These are phyloP conservation scores for Hoplias malabaricus DNA, from an alignment of 2,113 vertebrate species.

Conservation along the genomic window DNA sequence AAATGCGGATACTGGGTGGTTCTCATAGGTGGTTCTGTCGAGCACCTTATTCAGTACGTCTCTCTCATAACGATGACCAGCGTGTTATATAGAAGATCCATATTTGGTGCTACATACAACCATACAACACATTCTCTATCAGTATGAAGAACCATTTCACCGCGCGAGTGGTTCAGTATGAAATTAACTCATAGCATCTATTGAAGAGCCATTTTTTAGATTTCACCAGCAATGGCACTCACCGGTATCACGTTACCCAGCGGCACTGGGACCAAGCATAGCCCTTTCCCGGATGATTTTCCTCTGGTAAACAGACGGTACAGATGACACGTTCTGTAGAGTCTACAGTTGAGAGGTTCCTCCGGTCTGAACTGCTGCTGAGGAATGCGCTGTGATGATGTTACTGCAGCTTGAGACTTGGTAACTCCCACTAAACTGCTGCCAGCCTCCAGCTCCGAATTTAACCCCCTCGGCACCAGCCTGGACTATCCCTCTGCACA, in stretches of 20 bases:
- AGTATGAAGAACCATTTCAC: too few relatives aligned
- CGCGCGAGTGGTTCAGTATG: too few relatives aligned
- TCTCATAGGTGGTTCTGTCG: too few relatives aligned
- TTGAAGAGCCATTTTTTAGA: too few relatives aligned
- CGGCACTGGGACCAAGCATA: constrained; percentile 32
- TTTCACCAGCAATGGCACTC: constrained; percentile 36
- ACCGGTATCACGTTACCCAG: constrained; percentile 41
- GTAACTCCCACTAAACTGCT: constrained; percentile 74
- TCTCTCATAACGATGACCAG: too few relatives aligned
- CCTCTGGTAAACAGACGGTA: constrained; percentile 2
- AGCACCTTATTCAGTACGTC: too few relatives aligned
- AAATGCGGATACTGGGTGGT: too few relatives aligned
- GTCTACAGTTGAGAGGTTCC: constrained; percentile 26
- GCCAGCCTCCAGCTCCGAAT: constrained; percentile 54
- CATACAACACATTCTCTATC: too few relatives aligned
- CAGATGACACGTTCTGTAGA: constrained; percentile 26
- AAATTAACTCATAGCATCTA: too few relatives aligned
- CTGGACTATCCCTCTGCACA: too few relatives aligned
- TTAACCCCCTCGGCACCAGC: constrained; percentile 73
- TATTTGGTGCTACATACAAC: too few relatives aligned
- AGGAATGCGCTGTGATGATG: constrained; percentile 82
- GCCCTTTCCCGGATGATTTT: background rate
- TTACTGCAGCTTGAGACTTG: constrained; percentile 59
- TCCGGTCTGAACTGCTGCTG: constrained; percentile 53
- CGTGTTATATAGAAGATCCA: too few relatives aligned